phyloP scores from a whole-genome alignment of 2,888 invertebrate genomes.

The Yponomeuta malinellus region DNA sequence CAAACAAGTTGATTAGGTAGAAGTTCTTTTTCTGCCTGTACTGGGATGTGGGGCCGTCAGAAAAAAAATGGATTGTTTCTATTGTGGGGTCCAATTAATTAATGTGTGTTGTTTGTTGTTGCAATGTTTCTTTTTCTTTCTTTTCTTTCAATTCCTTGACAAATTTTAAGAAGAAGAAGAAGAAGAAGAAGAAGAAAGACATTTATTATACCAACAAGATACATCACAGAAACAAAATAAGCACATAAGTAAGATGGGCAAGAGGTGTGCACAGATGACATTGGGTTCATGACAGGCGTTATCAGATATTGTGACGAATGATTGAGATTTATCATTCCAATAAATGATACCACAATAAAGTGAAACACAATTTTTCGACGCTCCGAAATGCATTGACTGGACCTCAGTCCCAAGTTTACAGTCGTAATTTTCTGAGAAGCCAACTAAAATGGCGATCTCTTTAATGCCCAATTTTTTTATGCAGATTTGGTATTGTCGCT shows the following conservation, averaged over 20 bases:
- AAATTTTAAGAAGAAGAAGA: too few species aligned
- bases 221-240: too few species aligned
- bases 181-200: too few species aligned
- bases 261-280: slow-evolving; percentile 13
- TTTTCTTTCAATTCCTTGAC: background rate
- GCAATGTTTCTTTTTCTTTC: too few species aligned
- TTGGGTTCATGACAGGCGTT: background rate
- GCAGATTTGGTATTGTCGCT: too few species aligned
- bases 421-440: slow-evolving; percentile 16
- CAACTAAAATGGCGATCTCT: slow-evolving; percentile 12
- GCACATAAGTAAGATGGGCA: too few species aligned
- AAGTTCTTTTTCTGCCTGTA: slow-evolving; percentile 21
- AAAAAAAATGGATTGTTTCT: slow-evolving; percentile 14
- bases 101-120: too few species aligned
- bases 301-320: too few species aligned
- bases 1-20: slow-evolving; percentile 16
- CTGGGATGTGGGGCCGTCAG: slow-evolving; percentile 18
- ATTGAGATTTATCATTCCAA: background rate
- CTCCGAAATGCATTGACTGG: slow-evolving; percentile 11
- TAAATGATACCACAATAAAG: slow-evolving; percentile 14
- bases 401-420: background rate
- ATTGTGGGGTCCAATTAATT: background rate
- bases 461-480: too few species aligned
- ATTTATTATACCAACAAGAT: too few species aligned
- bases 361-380: background rate